Base-by-base conservation (phyloP, 2,888 invertebrate species). In the Rhaphigaster nebulosa region DNA sequence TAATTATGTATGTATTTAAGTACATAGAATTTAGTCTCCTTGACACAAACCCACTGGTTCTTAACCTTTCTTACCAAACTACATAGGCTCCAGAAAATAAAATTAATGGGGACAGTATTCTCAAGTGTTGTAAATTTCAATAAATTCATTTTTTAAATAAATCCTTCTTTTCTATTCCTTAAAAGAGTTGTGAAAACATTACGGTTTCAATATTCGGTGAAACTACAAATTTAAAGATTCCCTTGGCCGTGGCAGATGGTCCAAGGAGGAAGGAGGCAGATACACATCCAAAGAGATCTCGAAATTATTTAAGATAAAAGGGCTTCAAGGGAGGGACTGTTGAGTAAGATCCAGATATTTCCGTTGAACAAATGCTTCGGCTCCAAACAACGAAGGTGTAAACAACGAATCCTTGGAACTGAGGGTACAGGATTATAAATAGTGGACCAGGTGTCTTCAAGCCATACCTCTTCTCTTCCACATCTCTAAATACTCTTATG, bases 291-390 rank as follows among this genome's bases (percentile, higher is more conserved):
- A 70, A 70, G 70, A 70, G 70, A 34, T 70, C 4, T 18, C 70
- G 18, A 70, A 34, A 70, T 70, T 26, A 70, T 70, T 18, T 18
- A 70, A 70, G 70, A 34, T 34, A 45, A 84, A 38, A 84, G 26
- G 45, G 45, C 80, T 84, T 10, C 13, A 84, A n/a, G 45, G 13
- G 13, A 45, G 41, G 3, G 80, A 84, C 41, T 45, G 45, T 84
- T 84, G 80, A 84, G 80, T 84, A 84, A 84, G 80, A 84, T 84
- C 80, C 70, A 89, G 89, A 89, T 89, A 89, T 89, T 89, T 89
- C 76, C 29, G 89, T 70, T 50, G 89, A 60, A 89, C 89, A 89
- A 89, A 60, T 89, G 89, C 89, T 45, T 41, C 70, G 8, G 52
- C 89, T 89, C 89, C 50, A 89, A 89, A 89, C 89, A 89, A 76